Conservation (phyloP, 1,140 invertebrate genomes). For the Luehdorfia chinensis region DNA sequence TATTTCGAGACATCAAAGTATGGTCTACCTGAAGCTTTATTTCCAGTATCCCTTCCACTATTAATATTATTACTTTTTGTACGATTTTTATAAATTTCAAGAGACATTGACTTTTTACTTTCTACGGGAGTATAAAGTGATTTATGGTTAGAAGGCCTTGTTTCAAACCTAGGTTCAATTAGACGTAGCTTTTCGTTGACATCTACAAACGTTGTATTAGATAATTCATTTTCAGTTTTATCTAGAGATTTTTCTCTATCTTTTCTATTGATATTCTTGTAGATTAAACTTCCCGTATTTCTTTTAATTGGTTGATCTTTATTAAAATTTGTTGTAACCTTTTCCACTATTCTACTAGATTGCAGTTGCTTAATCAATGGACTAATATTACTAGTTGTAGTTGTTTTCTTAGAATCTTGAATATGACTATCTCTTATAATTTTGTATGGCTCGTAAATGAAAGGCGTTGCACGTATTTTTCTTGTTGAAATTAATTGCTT, state of each 20-base stretch:
- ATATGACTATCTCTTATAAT: slow-evolving; percentile 62
- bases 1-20: slow-evolving; percentile 51
- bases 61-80: slow-evolving; percentile 24
- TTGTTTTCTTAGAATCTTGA: slow-evolving; percentile 62
- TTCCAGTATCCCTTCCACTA: slow-evolving; percentile 18
- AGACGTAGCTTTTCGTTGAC: slow-evolving; percentile 48
- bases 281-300: slow-evolving; percentile 36
- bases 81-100: slow-evolving; percentile 48
- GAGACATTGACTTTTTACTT: slow-evolving; percentile 52
- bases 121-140: slow-evolving; percentile 51
- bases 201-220: slow-evolving; percentile 44
- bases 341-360: slow-evolving; percentile 55
- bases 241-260: slow-evolving; percentile 38
- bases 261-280: slow-evolving; percentile 63
- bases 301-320: slow-evolving; percentile 44
- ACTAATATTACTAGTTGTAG: slow-evolving; percentile 57
- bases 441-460: slow-evolving; percentile 72
- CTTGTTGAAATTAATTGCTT: slow-evolving; percentile 25
- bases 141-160: slow-evolving; percentile 59
- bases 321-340: slow-evolving; percentile 42
- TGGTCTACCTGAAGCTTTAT: slow-evolving; percentile 22
- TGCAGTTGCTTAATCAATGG: slow-evolving; percentile 68
- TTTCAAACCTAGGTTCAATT: slow-evolving; percentile 64
- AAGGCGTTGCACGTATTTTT: slow-evolving; percentile 56
- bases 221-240: slow-evolving; percentile 23